A percentile compares a stretch with the other conserved stretches of the same genome.
Evolutionary conservation across 2,113 vertebrate genomes (phyloP).

Genomic region (Microtus pennsylvanicus): DNA sequence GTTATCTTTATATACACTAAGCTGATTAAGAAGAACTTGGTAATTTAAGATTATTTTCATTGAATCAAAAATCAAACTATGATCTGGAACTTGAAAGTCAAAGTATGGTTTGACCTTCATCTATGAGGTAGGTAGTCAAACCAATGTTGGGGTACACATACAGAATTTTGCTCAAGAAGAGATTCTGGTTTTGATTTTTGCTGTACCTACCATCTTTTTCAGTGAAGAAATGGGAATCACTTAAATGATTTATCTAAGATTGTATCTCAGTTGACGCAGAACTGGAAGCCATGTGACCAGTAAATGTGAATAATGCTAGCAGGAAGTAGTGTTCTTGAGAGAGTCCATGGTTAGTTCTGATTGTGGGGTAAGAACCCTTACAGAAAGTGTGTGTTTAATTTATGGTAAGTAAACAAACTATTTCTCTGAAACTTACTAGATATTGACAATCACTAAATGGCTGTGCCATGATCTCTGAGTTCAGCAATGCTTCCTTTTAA

Average conservation of each 20-base stretch:
- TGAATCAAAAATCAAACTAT: constrained; percentile 48
- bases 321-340: not conserved
- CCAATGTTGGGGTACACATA: constrained; percentile 14
- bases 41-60: constrained; percentile 9
- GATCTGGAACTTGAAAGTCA: constrained; percentile 39
- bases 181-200: not conserved
- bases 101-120: not conserved
- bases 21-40: constrained; percentile 68
- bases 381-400: not conserved
- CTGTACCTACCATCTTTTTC: not conserved
- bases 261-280: not conserved
- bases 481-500: not conserved
- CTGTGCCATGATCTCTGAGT: not conserved
- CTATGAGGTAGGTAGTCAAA: constrained; percentile 12
- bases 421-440: not conserved
- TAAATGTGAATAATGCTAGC: not conserved
- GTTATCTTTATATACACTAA: not conserved
- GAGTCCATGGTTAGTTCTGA: not conserved
- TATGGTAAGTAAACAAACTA: not conserved
- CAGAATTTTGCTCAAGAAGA: not conserved
- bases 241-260: not conserved
- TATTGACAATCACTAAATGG: not conserved
- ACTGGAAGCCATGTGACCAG: not conserved
- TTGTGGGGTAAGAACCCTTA: not conserved
- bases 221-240: not conserved